Conservation (phyloP, 2,888 invertebrate genomes). For the Drosophila cracens region DNA sequence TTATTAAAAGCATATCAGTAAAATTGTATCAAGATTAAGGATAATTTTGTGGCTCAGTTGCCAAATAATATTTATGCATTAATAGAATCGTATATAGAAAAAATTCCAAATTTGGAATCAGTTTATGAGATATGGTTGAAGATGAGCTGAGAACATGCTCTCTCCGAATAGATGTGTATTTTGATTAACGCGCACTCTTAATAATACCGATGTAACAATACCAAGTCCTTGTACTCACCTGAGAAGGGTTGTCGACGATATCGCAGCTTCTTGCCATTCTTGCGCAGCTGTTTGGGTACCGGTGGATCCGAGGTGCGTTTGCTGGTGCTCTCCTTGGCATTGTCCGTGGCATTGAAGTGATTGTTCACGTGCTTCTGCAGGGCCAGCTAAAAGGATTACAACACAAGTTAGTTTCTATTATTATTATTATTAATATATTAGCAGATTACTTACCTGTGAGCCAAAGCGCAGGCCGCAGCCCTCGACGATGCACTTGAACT, state of each 20-base stretch:
- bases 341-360: conserved; percentile 90
- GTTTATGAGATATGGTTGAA: too few species aligned
- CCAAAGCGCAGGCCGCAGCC: conserved; percentile 95
- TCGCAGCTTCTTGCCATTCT: conserved; percentile 95
- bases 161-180: not conserved
- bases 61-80: too few species aligned
- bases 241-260: conserved; percentile 95
- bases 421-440: not conserved
- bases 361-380: conserved; percentile 97
- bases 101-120: too few species aligned
- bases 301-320: conserved; percentile 91
- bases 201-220: not conserved
- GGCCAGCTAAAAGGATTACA: conserved; percentile 85
- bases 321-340: conserved; percentile 85
- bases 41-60: too few species aligned
- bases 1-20: too few species aligned
- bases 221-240: conserved; percentile 87
- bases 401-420: not conserved
- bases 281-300: conserved; percentile 91
- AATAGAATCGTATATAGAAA: too few species aligned
- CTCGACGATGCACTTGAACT: conserved; percentile 97
- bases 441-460: conserved; percentile 89
- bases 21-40: too few species aligned
- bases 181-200: not conserved
- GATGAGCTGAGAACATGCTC: too few species aligned